Percentiles rank a stretch among this genome's conserved stretches.
Conservation (phyloP, 2,113 vertebrate species). For the Xenus cinereus region DNA sequence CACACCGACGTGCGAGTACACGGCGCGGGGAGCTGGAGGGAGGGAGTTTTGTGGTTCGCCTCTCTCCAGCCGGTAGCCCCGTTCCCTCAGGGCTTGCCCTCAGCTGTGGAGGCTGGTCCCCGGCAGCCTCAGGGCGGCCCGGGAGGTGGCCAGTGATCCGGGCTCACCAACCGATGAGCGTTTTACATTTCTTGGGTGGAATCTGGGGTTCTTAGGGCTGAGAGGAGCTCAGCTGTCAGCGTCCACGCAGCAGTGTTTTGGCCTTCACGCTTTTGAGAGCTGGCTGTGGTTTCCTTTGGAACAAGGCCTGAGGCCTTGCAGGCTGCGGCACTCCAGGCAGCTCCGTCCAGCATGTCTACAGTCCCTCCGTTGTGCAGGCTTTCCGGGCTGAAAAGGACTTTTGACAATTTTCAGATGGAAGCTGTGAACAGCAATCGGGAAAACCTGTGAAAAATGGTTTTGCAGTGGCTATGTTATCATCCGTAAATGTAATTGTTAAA, state of each 20-base stretch:
- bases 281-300: not conserved
- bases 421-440: not conserved
- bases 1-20: fast-evolving
- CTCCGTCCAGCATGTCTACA: fast-evolving
- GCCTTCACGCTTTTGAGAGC: not conserved
- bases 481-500: not conserved
- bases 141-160: fast-evolving
- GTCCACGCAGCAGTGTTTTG: fast-evolving
- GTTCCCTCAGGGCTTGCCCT: not conserved
- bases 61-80: fast-evolving
- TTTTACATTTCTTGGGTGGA: not conserved
- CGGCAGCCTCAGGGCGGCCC: fast-evolving
- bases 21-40: fast-evolving
- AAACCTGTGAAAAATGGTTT: not conserved
- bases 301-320: too few species aligned
- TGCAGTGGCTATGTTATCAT: fast-evolving
- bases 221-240: fast-evolving
- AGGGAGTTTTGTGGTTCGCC: fast-evolving
- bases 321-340: fast-evolving
- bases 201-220: too few species aligned
- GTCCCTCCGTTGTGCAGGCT: fast-evolving
- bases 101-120: not conserved
- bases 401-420: not conserved
- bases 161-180: fast-evolving
- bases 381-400: not conserved